Conservation (phyloP, 1,140 invertebrate genomes). For the Drosophila saltans region DNA sequence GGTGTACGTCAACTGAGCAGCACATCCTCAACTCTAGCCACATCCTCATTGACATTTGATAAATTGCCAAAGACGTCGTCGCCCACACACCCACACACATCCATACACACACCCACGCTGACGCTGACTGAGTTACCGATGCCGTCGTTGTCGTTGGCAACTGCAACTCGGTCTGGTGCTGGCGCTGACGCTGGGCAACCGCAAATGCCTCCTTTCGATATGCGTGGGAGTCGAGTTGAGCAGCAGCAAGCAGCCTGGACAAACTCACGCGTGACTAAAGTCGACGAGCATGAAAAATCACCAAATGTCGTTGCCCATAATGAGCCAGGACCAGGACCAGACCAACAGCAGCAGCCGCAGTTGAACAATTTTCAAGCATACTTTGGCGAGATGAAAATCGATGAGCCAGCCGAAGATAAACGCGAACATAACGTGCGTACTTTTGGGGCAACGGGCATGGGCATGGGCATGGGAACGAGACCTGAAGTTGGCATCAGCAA, state of each 20-base stretch:
- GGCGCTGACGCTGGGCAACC: not conserved
- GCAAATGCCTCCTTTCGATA: constrained; percentile 13
- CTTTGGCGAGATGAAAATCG: constrained; percentile 74
- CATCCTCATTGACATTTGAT: constrained; percentile 80
- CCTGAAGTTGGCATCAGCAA: constrained; percentile 57
- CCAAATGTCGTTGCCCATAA: constrained; percentile 68
- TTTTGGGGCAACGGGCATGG: constrained; percentile 7
- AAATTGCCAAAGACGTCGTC: constrained; percentile 75
- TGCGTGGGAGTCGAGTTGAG: constrained; percentile 1
- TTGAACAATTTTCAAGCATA: constrained; percentile 66
- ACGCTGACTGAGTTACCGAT: constrained; percentile 53
- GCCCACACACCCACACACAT: constrained; percentile 1
- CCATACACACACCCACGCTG: constrained; percentile 19
- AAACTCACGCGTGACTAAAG: constrained; percentile 78
- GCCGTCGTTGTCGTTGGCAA: constrained; percentile 27
- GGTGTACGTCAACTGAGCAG: constrained; percentile 63
- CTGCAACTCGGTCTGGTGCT: constrained; percentile 43
- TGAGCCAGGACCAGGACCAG: constrained; percentile 49
- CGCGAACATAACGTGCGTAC: constrained; percentile 54
- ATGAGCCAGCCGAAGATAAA: constrained; percentile 69
- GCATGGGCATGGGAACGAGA: not conserved
- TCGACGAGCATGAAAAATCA: constrained; percentile 79
- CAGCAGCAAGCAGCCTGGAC: constrained; percentile 52
- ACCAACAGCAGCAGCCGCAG: constrained; percentile 32
- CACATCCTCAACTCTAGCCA: constrained; percentile 69